Base-by-base conservation (phyloP, 2,113 vertebrate species). In the Rhodinocichla rosea region DNA sequence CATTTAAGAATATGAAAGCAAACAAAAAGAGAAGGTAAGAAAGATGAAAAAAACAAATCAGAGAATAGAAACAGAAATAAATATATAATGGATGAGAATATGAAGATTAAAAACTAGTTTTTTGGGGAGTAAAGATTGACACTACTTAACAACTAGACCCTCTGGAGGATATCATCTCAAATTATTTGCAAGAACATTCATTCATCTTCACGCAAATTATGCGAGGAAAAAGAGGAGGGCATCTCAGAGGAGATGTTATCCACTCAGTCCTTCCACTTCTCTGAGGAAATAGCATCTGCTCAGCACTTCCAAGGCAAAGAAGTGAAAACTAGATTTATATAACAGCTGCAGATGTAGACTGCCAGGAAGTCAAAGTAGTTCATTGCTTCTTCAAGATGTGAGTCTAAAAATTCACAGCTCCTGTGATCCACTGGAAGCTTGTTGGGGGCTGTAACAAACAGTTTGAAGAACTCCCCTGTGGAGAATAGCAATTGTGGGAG, bases 211-310 rank as follows among this genome's bases (percentile, higher is more conserved):
- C 4, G 1, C 14, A 94, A 87, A 90, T 88, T 76, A 86, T 26
- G 50, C 19, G 59, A 82, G 40, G 56, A 76, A 86, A 88, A 93
- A 63, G 44, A 85, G 28, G 11, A 90, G 45, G 22, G 27, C 59
- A 77, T 90, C 91, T 93, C 96, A 90, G 75, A 95, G 70, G 88
- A 93, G 71, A 73, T 52, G 57, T 71, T 90, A 92, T 47, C 60
- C 57, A 82, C 79, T 92, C 70, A 71, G 74, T 68, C 37, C 79
- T 90, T 88, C 62, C 30, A 83, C 67, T 80, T 92, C 86, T 92
- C 53, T 40, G 50, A 93, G 84, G 87, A 94, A 87, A 69, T 49
- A 73, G 83, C 79, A 94, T 68, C 83, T 88, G 63, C 71, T 86
- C 86, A 90, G 32, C 8, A 17, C 59, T 94, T 79, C 71, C 76